Conservation (phyloP, 2,113 vertebrate species). For the Spheniscus mendiculus region DNA sequence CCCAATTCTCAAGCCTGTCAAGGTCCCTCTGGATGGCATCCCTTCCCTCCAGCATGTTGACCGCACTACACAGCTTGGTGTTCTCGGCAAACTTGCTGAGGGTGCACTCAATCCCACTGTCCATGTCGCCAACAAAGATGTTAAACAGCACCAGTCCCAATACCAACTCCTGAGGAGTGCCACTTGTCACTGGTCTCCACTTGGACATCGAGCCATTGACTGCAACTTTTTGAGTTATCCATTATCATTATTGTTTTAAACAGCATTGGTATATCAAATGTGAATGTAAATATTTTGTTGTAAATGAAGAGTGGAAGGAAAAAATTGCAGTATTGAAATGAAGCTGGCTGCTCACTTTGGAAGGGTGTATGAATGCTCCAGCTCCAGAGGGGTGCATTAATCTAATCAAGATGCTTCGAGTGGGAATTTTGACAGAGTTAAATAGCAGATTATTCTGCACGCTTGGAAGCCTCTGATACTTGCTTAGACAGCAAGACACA, state of each 20-base stretch:
- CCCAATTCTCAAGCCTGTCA: too few species aligned
- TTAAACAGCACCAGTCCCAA: too few species aligned
- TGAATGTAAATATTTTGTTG: conserved; percentile 18
- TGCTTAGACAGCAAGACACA: neutral
- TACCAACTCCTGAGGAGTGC: too few species aligned
- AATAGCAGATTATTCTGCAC: neutral
- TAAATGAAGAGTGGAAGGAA: neutral
- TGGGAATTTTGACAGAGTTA: neutral
- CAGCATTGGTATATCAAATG: neutral
- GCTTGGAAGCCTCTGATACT: neutral
- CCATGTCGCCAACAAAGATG: too few species aligned
- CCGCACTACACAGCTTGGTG: too few species aligned
- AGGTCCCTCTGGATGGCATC: too few species aligned
- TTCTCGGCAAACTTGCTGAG: too few species aligned
- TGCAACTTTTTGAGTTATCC: neutral
- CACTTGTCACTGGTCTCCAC: too few species aligned
- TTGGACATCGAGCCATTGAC: too few species aligned
- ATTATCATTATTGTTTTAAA: neutral
- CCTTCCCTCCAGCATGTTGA: too few species aligned
- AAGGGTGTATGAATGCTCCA: neutral
- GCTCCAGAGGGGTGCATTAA: neutral
- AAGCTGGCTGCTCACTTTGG: neutral
- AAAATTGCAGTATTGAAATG: neutral
- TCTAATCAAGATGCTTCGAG: neutral
- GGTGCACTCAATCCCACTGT: too few species aligned